These are phyloP conservation scores for Cryptocephalus primarius DNA, from an alignment of 2,888 invertebrate genomes.

Conservation along the genomic window DNA sequence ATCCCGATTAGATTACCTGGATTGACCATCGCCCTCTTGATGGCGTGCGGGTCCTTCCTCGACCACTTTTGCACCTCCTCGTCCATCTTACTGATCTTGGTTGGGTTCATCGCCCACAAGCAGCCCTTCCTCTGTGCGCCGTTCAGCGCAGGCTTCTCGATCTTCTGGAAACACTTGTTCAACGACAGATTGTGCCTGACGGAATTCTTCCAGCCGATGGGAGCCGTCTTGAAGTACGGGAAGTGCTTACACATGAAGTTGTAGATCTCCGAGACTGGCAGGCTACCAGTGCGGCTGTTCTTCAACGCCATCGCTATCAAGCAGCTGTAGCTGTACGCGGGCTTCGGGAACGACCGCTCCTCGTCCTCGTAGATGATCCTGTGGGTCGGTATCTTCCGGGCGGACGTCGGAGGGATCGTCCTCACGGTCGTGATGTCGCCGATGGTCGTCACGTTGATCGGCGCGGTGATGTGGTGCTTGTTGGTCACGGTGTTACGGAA, in stretches of 20 bases:
- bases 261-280: slow-evolving; percentile 97
- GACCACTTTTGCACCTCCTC: slow-evolving; percentile 98
- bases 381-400: slow-evolving; percentile 4
- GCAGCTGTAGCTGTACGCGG: slow-evolving; percentile 96
- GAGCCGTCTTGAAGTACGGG: slow-evolving; percentile 97
- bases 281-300: slow-evolving; percentile 77
- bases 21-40: slow-evolving; percentile 87
- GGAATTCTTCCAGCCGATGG: slow-evolving; percentile 98
- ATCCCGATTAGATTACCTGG: slow-evolving; percentile 49
- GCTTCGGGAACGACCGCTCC: slow-evolving; percentile 74
- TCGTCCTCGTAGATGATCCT: slow-evolving; percentile 6
- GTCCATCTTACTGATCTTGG: slow-evolving; percentile 92
- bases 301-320: slow-evolving; percentile 96
- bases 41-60: slow-evolving; percentile 85
- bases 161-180: slow-evolving; percentile 98
- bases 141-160: slow-evolving; percentile 85
- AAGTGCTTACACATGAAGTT: slow-evolving; percentile 99
- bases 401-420: slow-evolving; percentile 16
- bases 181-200: slow-evolving; percentile 93
- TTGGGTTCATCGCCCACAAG: slow-evolving; percentile 94
- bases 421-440: slow-evolving; percentile 19
- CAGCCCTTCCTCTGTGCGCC: slow-evolving; percentile 81
- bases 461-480: slow-evolving; percentile 10
- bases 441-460: slow-evolving; percentile 28
- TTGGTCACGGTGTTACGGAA: slow-evolving; percentile 25